Evolutionary conservation across 2,888 invertebrate genomes (phyloP).

Genomic region (Arctia plantaginis): DNA sequence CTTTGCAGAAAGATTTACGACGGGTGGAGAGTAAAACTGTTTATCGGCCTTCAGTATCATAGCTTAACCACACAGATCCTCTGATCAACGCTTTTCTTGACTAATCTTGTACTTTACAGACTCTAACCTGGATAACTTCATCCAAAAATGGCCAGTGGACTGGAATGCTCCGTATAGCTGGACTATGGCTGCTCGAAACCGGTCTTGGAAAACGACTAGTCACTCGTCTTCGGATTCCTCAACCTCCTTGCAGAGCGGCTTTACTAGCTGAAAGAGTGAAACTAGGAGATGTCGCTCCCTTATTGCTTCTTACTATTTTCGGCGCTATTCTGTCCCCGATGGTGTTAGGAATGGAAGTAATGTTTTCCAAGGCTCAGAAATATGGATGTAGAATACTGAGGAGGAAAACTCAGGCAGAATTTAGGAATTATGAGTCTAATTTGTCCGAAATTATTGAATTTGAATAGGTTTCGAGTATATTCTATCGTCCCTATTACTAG

Average conservation of each 20-base stretch:
- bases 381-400: constrained; percentile 15
- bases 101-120: constrained; percentile 45
- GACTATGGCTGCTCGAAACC: constrained; percentile 70
- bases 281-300: constrained; percentile 68
- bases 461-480: not conserved
- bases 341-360: constrained; percentile 64
- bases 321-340: constrained; percentile 63
- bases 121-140: constrained; percentile 65
- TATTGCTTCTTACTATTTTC: constrained; percentile 56
- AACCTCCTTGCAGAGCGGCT: constrained; percentile 71
- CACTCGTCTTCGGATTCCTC: constrained; percentile 54
- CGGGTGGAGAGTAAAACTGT: not conserved
- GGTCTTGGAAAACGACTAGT: constrained; percentile 67
- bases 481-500: not conserved
- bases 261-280: constrained; percentile 76
- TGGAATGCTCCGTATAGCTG: constrained; percentile 59
- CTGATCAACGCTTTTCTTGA: not conserved
- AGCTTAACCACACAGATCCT: not conserved
- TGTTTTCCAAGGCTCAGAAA: constrained; percentile 51
- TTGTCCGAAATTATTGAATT: not conserved
- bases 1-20: not conserved
- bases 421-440: not conserved
- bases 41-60: not conserved
- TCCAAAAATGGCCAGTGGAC: constrained; percentile 69
- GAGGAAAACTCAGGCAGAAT: not conserved